Conservation (phyloP, 2,113 vertebrate genomes). For the Paedocypris sp. region DNA sequence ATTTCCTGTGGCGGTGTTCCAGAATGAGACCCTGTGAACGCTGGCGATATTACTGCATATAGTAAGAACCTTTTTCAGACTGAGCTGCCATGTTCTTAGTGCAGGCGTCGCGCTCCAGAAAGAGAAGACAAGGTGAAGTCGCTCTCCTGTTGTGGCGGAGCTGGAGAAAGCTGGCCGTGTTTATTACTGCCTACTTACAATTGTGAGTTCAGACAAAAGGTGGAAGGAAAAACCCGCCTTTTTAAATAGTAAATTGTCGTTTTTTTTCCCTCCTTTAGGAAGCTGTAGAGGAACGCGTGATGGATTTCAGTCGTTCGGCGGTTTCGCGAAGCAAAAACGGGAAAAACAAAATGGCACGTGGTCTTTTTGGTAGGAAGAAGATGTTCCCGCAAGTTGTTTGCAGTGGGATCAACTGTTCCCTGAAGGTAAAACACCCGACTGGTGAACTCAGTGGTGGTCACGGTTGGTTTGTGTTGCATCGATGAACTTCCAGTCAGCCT, state of each 20-base stretch:
- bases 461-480: constrained; percentile 53
- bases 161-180: constrained; percentile 11
- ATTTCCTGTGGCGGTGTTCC: too few relatives aligned
- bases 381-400: constrained; percentile 36
- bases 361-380: constrained; percentile 57
- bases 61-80: too few relatives aligned
- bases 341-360: constrained; percentile 26
- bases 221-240: constrained; percentile 9
- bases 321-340: constrained; percentile 30
- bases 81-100: too few relatives aligned
- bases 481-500: constrained; percentile 34
- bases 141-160: not conserved
- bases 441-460: constrained; percentile 34
- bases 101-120: too few relatives aligned
- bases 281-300: too few relatives aligned
- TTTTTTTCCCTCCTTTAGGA: too few relatives aligned
- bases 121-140: too few relatives aligned
- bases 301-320: too few relatives aligned
- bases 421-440: constrained; percentile 47
- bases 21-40: too few relatives aligned
- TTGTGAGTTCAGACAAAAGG: constrained; percentile 8
- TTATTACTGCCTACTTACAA: constrained; percentile 27
- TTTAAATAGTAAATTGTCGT: constrained; percentile 7
- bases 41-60: too few relatives aligned
- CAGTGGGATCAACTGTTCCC: constrained; percentile 55